Conservation (phyloP, 2,888 invertebrate genomes). For the Synanthedon andrenaeformis region DNA sequence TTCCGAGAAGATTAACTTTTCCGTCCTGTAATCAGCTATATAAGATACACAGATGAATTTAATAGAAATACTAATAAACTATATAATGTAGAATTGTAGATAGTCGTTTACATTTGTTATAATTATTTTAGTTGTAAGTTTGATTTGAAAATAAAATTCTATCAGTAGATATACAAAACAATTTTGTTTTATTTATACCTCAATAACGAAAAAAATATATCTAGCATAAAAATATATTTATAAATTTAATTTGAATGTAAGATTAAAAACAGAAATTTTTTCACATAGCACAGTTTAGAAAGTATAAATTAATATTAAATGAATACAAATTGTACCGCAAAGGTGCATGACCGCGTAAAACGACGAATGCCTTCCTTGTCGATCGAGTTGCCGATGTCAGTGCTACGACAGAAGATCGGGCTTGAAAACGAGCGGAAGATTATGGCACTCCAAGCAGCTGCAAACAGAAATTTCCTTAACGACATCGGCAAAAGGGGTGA, state of each 20-base stretch:
- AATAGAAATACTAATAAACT: not conserved
- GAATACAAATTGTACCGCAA: slow-evolving; percentile 4
- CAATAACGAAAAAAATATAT: too few relatives aligned
- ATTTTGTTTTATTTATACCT: not conserved
- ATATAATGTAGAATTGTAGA: not conserved
- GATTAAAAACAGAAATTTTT: too few relatives aligned
- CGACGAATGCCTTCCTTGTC: slow-evolving; percentile 79
- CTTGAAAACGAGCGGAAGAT: slow-evolving; percentile 82
- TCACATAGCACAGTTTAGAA: too few relatives aligned
- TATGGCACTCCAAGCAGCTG: slow-evolving; percentile 66
- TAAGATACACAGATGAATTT: not conserved
- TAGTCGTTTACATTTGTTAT: not conserved
- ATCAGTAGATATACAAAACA: not conserved
- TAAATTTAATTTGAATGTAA: too few relatives aligned
- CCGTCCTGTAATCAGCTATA: not conserved
- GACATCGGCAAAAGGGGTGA: slow-evolving; percentile 55
- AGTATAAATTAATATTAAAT: too few relatives aligned
- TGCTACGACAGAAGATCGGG: slow-evolving; percentile 82
- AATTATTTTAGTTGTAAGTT: not conserved
- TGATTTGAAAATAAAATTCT: not conserved
- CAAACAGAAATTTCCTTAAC: slow-evolving; percentile 44
- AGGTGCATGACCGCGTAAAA: slow-evolving; percentile 48
- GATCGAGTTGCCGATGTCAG: slow-evolving; percentile 88
- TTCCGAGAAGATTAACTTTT: not conserved
- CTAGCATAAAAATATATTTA: too few relatives aligned